These are phyloP conservation scores for Drosophila paranaensis DNA, from an alignment of 2,888 invertebrate species.

Conservation along the genomic window DNA sequence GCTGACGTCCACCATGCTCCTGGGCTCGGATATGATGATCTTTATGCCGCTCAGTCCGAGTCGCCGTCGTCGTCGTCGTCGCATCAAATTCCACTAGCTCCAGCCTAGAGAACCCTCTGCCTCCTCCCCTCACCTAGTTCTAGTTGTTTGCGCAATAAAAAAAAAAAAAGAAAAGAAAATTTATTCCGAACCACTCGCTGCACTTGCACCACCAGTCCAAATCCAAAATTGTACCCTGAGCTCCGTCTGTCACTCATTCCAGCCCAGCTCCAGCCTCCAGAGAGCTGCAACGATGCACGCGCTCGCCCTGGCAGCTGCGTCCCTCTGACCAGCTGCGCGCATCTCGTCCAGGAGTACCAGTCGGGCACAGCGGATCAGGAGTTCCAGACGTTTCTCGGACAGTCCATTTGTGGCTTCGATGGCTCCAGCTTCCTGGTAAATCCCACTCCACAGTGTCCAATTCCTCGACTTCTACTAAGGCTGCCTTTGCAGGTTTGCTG, in stretches of 20 bases:
- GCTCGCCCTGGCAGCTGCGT: constrained; percentile 86
- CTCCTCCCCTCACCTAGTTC: constrained; percentile 7
- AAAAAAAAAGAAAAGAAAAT: constrained; percentile 2
- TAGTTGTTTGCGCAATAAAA: constrained; percentile 47
- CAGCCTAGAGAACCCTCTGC: background rate
- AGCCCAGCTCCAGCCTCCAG: constrained; percentile 51
- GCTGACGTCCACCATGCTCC: background rate
- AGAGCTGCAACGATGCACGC: constrained; percentile 85
- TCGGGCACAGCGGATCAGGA: constrained; percentile 73
- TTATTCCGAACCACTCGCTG: background rate
- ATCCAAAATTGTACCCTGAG: constrained; percentile 13
- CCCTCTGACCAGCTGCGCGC: constrained; percentile 86
- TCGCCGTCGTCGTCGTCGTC: constrained; percentile 63
- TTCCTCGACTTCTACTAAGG: background rate
- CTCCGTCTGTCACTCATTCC: constrained; percentile 44
- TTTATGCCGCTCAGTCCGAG: constrained; percentile 68
- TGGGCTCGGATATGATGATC: constrained; percentile 77
- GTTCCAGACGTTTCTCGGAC: constrained; percentile 86
- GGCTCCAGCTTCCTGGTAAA: constrained; percentile 88
- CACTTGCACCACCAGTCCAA: constrained; percentile 10
- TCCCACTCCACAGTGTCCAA: background rate
- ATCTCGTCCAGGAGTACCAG: constrained; percentile 84
- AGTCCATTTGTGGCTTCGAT: constrained; percentile 89
- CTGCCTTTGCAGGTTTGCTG: constrained; percentile 69
- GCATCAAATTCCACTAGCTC: constrained; percentile 14